Conservation (phyloP, 2,888 invertebrate species). For the Cenopis cana region DNA sequence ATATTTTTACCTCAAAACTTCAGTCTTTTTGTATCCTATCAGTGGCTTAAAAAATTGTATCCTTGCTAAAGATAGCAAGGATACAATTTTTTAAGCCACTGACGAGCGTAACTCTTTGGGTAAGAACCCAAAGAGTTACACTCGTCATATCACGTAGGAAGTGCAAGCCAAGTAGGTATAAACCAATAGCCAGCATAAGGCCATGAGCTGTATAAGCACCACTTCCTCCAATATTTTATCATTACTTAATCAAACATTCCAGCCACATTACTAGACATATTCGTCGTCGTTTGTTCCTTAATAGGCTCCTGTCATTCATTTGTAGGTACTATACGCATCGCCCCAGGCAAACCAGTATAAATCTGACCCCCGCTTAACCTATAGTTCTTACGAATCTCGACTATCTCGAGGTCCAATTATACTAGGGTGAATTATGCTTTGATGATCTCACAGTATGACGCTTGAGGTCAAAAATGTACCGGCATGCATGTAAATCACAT, state of each 20-base stretch:
- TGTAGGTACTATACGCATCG: background rate
- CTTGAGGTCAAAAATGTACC: background rate
- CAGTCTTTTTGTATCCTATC: background rate
- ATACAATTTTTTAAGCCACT: too few species aligned
- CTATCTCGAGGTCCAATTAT: background rate
- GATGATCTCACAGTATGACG: constrained; percentile 35
- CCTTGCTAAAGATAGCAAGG: too few species aligned
- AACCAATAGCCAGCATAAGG: background rate
- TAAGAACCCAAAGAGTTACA: background rate
- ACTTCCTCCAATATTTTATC: background rate
- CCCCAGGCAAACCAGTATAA: background rate
- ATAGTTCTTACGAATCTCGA: background rate
- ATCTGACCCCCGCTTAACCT: background rate
- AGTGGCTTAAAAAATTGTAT: background rate
- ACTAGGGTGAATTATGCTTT: background rate
- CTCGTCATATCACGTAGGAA: too few species aligned
- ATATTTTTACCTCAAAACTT: background rate
- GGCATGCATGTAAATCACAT: background rate
- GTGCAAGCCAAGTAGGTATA: background rate
- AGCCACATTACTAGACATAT: constrained; percentile 17
- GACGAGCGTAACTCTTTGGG: too few species aligned
- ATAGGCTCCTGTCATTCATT: constrained; percentile 5
- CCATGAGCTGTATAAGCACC: background rate
- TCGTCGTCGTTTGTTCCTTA: constrained; percentile 21
- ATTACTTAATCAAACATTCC: constrained; percentile 25